Evolutionary conservation across 1,140 invertebrate genomes (phyloP).

Genomic region (Drosophila setifemur): DNA sequence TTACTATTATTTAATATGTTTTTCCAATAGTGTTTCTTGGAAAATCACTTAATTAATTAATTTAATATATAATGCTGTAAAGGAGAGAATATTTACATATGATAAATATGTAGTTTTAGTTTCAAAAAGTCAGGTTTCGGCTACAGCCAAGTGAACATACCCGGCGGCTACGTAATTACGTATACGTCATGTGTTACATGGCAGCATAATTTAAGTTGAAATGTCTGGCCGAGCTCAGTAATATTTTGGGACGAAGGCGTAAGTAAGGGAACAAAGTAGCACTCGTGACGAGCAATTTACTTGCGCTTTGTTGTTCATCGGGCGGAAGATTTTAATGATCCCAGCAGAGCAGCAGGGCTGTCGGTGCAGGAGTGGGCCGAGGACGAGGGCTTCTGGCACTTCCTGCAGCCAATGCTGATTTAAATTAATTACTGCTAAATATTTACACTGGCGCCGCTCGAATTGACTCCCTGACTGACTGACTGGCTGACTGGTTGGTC

Average conservation of each 20-base stretch:
- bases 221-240: slow-evolving; percentile 39
- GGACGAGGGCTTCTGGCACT: slow-evolving; percentile 8
- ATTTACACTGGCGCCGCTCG: slow-evolving; percentile 21
- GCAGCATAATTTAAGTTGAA: slow-evolving; percentile 55
- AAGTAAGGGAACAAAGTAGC: slow-evolving; percentile 40
- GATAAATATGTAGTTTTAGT: too few relatives aligned
- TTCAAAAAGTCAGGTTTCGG: neutral
- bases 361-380: neutral
- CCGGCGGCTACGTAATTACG: slow-evolving; percentile 39
- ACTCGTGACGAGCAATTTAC: slow-evolving; percentile 62
- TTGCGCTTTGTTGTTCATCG: slow-evolving; percentile 66
- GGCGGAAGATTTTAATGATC: slow-evolving; percentile 77
- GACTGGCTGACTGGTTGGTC: too few relatives aligned
- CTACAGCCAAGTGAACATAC: neutral
- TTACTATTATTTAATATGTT: too few relatives aligned
- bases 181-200: slow-evolving; percentile 56
- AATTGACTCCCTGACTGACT: slow-evolving; percentile 27
- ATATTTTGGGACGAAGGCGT: slow-evolving; percentile 9
- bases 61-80: too few relatives aligned
- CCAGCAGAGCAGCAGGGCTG: neutral
- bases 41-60: too few relatives aligned
- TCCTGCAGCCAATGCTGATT: slow-evolving; percentile 26
- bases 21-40: too few relatives aligned
- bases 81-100: too few relatives aligned
- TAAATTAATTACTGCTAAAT: slow-evolving; percentile 49